Conservation (phyloP, 2,888 invertebrate species). For the Octonoba sinensis region DNA sequence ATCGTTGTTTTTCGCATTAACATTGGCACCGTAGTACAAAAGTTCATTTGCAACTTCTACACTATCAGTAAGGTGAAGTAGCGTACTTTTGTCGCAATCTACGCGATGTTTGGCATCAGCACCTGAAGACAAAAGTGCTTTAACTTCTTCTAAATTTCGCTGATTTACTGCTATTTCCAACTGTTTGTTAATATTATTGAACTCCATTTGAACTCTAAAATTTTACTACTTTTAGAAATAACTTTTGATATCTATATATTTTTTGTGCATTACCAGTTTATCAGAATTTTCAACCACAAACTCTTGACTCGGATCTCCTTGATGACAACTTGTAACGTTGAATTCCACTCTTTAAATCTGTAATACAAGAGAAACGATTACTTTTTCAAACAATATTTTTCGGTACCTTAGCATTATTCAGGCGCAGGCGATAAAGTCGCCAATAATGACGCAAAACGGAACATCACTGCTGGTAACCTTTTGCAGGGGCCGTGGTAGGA, state of each 20-base stretch:
- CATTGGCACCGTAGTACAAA: background rate
- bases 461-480: too few relatives aligned
- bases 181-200: background rate
- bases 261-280: background rate
- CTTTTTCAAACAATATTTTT: too few relatives aligned
- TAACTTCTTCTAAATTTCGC: background rate
- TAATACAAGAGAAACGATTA: background rate
- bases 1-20: background rate
- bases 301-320: background rate
- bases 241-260: too few relatives aligned
- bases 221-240: too few relatives aligned
- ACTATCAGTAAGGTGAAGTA: background rate
- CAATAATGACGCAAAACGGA: too few relatives aligned
- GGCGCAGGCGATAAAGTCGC: too few relatives aligned
- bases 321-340: background rate
- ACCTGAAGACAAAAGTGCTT: background rate
- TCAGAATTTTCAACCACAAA: background rate
- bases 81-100: background rate
- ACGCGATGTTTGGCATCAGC: background rate
- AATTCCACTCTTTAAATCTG: background rate
- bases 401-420: too few relatives aligned
- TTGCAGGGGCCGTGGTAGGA: too few relatives aligned
- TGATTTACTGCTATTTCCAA: background rate
- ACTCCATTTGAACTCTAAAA: background rate
- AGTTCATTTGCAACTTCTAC: background rate